Base-by-base conservation (phyloP, 2,888 invertebrate species). In the Norana najaformis region DNA sequence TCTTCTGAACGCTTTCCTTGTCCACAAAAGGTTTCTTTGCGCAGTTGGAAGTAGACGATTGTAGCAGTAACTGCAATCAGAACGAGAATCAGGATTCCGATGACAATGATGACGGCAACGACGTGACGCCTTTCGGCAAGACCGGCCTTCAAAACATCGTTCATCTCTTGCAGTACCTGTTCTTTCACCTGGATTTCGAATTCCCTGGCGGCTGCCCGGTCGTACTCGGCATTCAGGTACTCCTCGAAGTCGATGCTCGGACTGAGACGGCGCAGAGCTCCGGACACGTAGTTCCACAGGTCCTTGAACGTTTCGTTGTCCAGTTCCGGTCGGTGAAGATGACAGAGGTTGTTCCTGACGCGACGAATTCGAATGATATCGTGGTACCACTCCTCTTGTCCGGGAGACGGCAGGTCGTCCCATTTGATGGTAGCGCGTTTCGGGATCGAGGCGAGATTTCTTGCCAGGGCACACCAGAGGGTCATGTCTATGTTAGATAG, bases 311-410 rank as follows among this genome's bases (percentile, higher is more conserved):
- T 85, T 8, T 0, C 36, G 5, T 6, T 36, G 36, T 85, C 85
- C n/a, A 85, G 85, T 23, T 85, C 36, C 23, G 85, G 85, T 23
- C 37, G 85, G 11, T 37, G 6, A 4, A 37, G 37, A 14, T 85
- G 85, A 14, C 16, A 85, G 37, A 85, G 36, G 11, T 1, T 85
- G 36, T 85, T 85, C 36, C 85, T 35, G 35, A 35, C 35, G 5
- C 0, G 36, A 0, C 85, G 85, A n/a, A 85, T 85, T 1, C 85
- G 85, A 36, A 36, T 6, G 85, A 85, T 36, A n/a, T 85, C 85
- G 85, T 85, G 85, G 37, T 85, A 85, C 85, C 85, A 85, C 14
- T 85, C 85, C 36, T 85, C 85, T 23, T 85, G 13, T 6, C 85
- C 85, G 4, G 85, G 85, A 23, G 16, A 0, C 3, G 85, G 85